These are phyloP conservation scores for Phalloptychus januarius DNA, from an alignment of 2,797 vertebrate genomes.

Conservation along the genomic window DNA sequence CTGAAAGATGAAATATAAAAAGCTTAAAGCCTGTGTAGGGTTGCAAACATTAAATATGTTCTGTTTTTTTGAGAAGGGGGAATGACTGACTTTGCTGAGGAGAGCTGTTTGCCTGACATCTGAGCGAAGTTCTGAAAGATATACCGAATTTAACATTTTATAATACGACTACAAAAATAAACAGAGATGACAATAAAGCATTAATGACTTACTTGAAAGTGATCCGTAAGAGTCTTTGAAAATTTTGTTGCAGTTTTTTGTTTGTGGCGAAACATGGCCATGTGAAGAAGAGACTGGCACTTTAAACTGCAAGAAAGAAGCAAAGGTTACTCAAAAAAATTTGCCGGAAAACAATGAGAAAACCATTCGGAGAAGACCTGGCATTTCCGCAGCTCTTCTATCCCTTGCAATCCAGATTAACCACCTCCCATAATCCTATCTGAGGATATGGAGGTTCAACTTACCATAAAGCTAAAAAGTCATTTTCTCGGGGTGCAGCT, in stretches of 20 bases:
- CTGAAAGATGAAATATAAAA: conserved; percentile 57
- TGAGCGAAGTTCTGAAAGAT: conserved; percentile 80
- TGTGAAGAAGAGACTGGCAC: conserved; percentile 92
- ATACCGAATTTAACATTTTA: not conserved
- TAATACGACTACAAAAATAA: not conserved
- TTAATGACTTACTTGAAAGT: conserved; percentile 86
- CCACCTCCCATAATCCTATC: not conserved
- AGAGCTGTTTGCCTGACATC: conserved; percentile 77
- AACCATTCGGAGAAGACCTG: not conserved
- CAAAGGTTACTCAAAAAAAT: not conserved
- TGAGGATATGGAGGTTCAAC: conserved; percentile 30
- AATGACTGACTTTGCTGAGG: conserved; percentile 83
- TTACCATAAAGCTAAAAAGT: conserved; percentile 90
- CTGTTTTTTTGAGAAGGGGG: not conserved
- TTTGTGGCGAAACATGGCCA: conserved; percentile 93
- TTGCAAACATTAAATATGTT: not conserved
- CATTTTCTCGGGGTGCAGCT: conserved; percentile 82
- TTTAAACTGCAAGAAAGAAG: conserved; percentile 82
- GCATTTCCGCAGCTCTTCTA: not conserved
- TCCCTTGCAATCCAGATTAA: not conserved
- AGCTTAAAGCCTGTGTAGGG: not conserved
- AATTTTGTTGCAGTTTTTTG: conserved; percentile 90
- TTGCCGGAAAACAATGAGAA: not conserved
- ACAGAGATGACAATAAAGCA: not conserved
- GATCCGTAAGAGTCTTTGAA: conserved; percentile 89